Percentiles rank a stretch among this genome's conserved stretches.
Evolutionary conservation across 2,113 vertebrate species (phyloP).

Genomic region (Tor tambroides): DNA sequence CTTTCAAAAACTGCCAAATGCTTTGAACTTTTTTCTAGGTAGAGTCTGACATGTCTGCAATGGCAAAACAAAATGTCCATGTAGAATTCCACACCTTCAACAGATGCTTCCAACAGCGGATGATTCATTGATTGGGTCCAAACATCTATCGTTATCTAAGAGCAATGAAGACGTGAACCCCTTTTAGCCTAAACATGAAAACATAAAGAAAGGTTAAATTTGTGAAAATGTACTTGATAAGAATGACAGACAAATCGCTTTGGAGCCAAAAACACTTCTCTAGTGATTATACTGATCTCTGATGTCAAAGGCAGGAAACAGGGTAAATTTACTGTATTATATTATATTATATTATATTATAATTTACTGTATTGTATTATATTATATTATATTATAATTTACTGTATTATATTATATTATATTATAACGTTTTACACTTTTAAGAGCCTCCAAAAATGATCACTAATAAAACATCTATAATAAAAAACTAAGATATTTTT

Average conservation of each 20-base stretch:
- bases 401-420: background rate
- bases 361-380: background rate
- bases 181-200: slow-evolving; percentile 7
- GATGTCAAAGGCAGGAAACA: background rate
- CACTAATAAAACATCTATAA: background rate
- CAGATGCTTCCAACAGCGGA: background rate
- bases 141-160: background rate
- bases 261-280: background rate
- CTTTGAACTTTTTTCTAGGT: slow-evolving; percentile 46
- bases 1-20: slow-evolving; percentile 48
- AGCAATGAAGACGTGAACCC: background rate
- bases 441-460: background rate
- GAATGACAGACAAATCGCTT: background rate
- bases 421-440: background rate
- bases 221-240: background rate
- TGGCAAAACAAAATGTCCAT: slow-evolving; percentile 50
- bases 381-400: too few species aligned
- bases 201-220: background rate
- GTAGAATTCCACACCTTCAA: slow-evolving; percentile 37
- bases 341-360: background rate
- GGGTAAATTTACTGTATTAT: background rate
- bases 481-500: too few species aligned
- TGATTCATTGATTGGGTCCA: slow-evolving; percentile 4
- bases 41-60: slow-evolving; percentile 37
- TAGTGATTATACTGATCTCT: background rate